Evolutionary conservation across 1,140 invertebrate species (phyloP), one percentile per base, ranked within the genome.

Genomic region (Sitodiplosis mosellana): DNA sequence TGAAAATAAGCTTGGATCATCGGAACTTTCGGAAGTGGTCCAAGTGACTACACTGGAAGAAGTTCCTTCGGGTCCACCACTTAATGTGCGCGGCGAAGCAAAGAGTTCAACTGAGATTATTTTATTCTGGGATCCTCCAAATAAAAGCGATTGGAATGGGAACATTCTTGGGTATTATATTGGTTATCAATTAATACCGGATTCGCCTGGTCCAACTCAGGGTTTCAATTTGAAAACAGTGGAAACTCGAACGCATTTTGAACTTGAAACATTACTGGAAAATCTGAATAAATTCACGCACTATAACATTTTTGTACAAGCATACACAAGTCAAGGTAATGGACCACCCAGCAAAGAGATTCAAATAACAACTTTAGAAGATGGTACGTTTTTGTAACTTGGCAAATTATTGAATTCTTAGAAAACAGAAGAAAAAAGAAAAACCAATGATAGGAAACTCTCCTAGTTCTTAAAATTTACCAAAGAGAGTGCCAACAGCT

Each of bases 91-190:
- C 52, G 84, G 87, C 15, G 84, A 87, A 62, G 77, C 91, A 1
- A 80, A 86, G 56, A 86, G 85, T 55, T 91, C 89, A 19, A 90
- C 87, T 2, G 85, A 91, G 58, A 71, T 96, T 27, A 76, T 81
- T 51, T 81, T 94, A 11, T 83, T 76, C 33, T 95, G 89, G 89
- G 81, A 87, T 66, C 83, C 89, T 11, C 90, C 91, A 12, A 76
- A 80, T 51, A 70, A 80, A 53, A 83, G 90, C 59, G 70, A 86
- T 45, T 88, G 85, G 79, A 92, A 95, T 65, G 92, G 91, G 12
- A 83, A 86, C 53, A 78, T 95, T 52, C 73, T 88, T 2, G 91
- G 91, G 15, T 96, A 94, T 63, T 89, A 94, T 59, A 80, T 95
- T 8, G 89, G 90, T 44, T 93, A 89, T 68, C 81, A 84, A 64